Base-by-base conservation (phyloP, 1,140 invertebrate species). In the Bombus vancouverensis region DNA sequence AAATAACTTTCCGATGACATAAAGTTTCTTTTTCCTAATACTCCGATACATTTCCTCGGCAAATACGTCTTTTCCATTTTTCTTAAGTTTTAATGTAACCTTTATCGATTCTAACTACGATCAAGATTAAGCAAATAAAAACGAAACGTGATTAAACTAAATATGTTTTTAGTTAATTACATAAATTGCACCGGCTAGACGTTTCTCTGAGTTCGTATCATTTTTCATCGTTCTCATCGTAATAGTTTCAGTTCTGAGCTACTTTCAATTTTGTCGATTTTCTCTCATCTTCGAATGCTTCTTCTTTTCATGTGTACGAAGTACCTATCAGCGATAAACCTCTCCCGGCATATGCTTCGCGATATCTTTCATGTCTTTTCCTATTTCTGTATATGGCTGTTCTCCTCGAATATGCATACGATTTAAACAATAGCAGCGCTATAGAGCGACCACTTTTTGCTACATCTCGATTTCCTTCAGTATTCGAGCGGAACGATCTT, bases 341-440 rank as follows among this genome's bases (percentile, higher is more conserved):
- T 25, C 28, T 22, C 9, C 59, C 28, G 3, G 59, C 28, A 59
- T 59, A 28, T 28, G 57, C 37, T 62, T 12, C 39, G 39, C 18
- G 76, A 78, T 78, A 65, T 44, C 28, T 9, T n/a, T 2, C 39
- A 15, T 13, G 28, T 34, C n/a, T 44, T 78, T 32, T 13, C 39
- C 59, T 13, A 42, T 66, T 44, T 42, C 59, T 34, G n/a, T 42
- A 8, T 22, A 42, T 39, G 9, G 13, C 28, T 32, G 34, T 13
- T 62, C 75, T 42, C 39, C 28, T 44, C 42, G 37, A 65, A 44
- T 78, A 65, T 65, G 76, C 47, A 78, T 32, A 65, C 39, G n/a
- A 32, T 78, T 44, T 78, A 44, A 78, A 65, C 76, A 77, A 77
- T 65, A 65, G 76, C 39, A 44, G n/a, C 39, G 18, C 28, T 62